A percentile compares a stretch with the other conserved stretches of the same genome.
These are phyloP conservation scores for Sebastes flavidus DNA, from an alignment of 2,797 vertebrate genomes.

Conservation along the genomic window DNA sequence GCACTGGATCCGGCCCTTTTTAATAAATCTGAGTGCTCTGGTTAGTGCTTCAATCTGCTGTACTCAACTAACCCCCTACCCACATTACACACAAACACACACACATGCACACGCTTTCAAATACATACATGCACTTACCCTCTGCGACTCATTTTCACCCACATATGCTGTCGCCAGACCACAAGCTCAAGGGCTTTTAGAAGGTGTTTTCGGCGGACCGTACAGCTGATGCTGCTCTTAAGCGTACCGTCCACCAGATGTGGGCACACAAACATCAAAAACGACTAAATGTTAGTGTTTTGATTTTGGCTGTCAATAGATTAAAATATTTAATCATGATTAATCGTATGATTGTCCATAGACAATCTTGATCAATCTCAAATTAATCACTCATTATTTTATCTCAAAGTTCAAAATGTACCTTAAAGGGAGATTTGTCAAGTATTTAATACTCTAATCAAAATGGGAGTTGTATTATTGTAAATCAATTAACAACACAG, in stretches of 20 bases:
- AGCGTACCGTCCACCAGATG: slow-evolving; percentile 39
- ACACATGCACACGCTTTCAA: slow-evolving; percentile 31
- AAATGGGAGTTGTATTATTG: no score
- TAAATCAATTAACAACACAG: no score
- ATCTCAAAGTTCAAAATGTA: no score
- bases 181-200: slow-evolving; percentile 67
- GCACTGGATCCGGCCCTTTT: slow-evolving; percentile 73
- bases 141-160: slow-evolving; percentile 71
- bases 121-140: slow-evolving; percentile 70
- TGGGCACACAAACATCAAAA: slow-evolving; percentile 16
- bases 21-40: slow-evolving; percentile 86
- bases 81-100: slow-evolving; percentile 44
- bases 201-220: slow-evolving; percentile 52
- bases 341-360: no score
- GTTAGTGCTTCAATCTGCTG: slow-evolving; percentile 82
- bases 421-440: no score
- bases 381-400: no score
- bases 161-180: slow-evolving; percentile 56
- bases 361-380: no score
- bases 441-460: no score
- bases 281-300: neutral
- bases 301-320: neutral
- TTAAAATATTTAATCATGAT: no score
- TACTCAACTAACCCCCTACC: slow-evolving; percentile 66
- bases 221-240: slow-evolving; percentile 58